phyloP scores from a whole-genome alignment of 2,888 invertebrate genomes.

The Rutpela maculata region DNA sequence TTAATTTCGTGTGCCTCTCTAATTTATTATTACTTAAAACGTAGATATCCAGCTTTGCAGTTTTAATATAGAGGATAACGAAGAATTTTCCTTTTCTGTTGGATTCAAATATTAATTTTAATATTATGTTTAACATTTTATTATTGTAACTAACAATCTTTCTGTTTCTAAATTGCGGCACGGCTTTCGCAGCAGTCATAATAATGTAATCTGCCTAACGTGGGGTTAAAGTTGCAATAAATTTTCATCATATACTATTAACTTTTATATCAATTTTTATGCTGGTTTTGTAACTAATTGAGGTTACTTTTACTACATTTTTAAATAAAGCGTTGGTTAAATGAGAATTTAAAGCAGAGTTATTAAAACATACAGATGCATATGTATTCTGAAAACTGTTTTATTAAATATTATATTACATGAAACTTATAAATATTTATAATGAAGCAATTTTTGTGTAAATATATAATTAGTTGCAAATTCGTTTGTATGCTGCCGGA shows the following conservation, averaged over 20 bases:
- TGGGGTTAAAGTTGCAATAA: neutral
- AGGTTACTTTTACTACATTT: neutral
- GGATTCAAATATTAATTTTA: too few species aligned
- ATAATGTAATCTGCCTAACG: neutral
- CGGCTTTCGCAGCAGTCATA: neutral
- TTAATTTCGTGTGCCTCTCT: too few species aligned
- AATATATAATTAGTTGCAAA: conserved; percentile 20
- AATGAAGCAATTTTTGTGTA: neutral
- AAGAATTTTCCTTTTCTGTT: too few species aligned
- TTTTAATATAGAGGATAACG: too few species aligned
- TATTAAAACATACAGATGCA: neutral
- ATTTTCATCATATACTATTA: neutral
- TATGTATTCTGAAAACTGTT: neutral
- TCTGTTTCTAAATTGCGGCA: neutral
- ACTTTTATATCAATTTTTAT: neutral
- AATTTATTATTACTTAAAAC: too few species aligned
- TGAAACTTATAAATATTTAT: neutral
- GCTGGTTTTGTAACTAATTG: neutral
- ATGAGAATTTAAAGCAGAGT: neutral
- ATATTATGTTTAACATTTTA: too few species aligned
- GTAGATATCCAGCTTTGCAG: too few species aligned
- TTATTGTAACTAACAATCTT: too few species aligned
- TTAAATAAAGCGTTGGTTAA: neutral
- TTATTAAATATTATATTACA: neutral
- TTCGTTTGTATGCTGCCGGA: conserved; percentile 6